Evolutionary conservation across 2,113 vertebrate species (phyloP).

Genomic region (Bubalus kerabau): DNA sequence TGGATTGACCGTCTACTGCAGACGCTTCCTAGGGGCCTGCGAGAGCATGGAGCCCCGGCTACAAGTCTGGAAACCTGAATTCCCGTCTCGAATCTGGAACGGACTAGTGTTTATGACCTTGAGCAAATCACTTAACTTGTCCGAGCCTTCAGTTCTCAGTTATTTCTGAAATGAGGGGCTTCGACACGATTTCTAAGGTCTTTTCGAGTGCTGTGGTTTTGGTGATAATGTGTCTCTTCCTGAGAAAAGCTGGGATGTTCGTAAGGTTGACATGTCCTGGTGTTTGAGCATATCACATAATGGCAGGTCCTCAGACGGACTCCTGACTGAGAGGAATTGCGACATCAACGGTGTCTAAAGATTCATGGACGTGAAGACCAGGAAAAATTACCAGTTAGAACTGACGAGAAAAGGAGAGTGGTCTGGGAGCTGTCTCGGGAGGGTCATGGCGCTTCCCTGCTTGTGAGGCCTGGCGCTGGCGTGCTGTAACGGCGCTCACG

Average conservation of each 20-base stretch:
- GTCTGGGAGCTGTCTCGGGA: neutral
- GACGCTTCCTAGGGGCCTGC: slow-evolving; percentile 21
- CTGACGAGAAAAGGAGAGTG: neutral
- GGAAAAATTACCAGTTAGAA: neutral
- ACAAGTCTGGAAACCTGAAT: slow-evolving; percentile 36
- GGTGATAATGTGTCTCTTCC: neutral
- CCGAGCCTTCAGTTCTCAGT: slow-evolving; percentile 52
- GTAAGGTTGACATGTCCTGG: neutral
- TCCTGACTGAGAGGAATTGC: neutral
- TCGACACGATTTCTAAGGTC: neutral
- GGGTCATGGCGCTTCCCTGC: neutral
- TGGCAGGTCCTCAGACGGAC: neutral
- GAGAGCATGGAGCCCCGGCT: neutral
- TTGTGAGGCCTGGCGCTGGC: neutral
- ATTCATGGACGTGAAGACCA: slow-evolving; percentile 14
- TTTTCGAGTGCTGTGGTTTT: neutral
- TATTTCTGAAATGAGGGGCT: slow-evolving; percentile 37
- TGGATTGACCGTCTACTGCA: slow-evolving; percentile 13
- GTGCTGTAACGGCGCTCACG: fast-evolving
- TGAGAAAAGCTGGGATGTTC: neutral
- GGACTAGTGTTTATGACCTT: neutral
- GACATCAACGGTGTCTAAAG: neutral
- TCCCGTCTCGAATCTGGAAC: slow-evolving; percentile 17
- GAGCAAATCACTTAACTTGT: slow-evolving; percentile 29
- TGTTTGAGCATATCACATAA: neutral